Conservation (phyloP, 1,140 invertebrate genomes). For the Leptinotarsa lineolata region DNA sequence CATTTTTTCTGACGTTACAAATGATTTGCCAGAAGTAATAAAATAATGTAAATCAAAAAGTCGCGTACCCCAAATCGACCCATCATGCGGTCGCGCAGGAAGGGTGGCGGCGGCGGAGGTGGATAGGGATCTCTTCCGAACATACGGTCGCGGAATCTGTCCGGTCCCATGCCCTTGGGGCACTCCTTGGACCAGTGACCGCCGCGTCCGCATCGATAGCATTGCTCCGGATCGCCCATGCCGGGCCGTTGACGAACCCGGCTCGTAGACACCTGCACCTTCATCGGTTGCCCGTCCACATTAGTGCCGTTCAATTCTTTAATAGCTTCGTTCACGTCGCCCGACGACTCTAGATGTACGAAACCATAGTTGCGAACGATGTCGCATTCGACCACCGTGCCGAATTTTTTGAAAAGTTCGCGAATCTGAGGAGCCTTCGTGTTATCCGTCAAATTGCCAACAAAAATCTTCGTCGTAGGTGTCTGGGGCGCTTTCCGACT, state of each 20-base stretch:
- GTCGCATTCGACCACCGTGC: constrained; percentile 88
- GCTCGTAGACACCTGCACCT: constrained; percentile 88
- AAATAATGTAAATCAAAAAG: constrained; percentile 9
- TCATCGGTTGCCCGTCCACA: constrained; percentile 84
- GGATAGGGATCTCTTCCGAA: constrained; percentile 83
- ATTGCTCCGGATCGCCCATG: constrained; percentile 93
- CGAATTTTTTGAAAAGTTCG: constrained; percentile 84
- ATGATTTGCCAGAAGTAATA: not conserved
- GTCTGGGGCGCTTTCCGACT: constrained; percentile 82
- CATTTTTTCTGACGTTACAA: not conserved
- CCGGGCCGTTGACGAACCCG: constrained; percentile 89
- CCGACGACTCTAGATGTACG: constrained; percentile 83
- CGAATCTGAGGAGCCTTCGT: constrained; percentile 85
- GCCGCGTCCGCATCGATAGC: constrained; percentile 89
- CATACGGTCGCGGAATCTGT: constrained; percentile 80
- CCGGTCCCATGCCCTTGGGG: constrained; percentile 76
- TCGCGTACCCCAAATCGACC: constrained; percentile 76
- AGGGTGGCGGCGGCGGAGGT: constrained; percentile 81
- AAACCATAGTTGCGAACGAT: constrained; percentile 91
- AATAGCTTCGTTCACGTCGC: constrained; percentile 82
- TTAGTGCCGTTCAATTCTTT: constrained; percentile 84
- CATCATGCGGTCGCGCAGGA: constrained; percentile 84
- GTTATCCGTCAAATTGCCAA: constrained; percentile 87
- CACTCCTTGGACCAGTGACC: constrained; percentile 96
- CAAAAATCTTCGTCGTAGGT: constrained; percentile 87